Evolutionary conservation across 2,888 invertebrate species (phyloP).

Genomic region (Ormyrus labotus): DNA sequence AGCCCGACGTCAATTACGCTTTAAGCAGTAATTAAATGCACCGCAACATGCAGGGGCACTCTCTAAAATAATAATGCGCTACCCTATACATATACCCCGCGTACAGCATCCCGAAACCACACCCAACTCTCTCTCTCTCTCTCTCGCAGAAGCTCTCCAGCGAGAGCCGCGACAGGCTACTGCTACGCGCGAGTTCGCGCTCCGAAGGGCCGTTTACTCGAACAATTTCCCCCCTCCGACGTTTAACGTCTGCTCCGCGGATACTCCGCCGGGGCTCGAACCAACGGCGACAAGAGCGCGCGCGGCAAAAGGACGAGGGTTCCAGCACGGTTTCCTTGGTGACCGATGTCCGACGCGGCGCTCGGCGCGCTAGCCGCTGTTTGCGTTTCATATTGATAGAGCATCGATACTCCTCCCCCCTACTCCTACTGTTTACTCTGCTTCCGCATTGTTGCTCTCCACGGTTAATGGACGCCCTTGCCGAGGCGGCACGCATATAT

Average conservation of each 20-base stretch:
- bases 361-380: slow-evolving; percentile 60
- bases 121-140: too few species aligned
- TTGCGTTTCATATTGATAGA: slow-evolving; percentile 76
- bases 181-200: slow-evolving; percentile 27
- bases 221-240: slow-evolving; percentile 68
- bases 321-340: slow-evolving; percentile 69
- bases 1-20: background rate
- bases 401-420: slow-evolving; percentile 68
- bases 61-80: slow-evolving; percentile 5
- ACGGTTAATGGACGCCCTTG: slow-evolving; percentile 65
- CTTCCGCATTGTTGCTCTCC: slow-evolving; percentile 70
- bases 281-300: background rate
- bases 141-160: too few species aligned
- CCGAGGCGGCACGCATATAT: background rate
- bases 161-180: background rate
- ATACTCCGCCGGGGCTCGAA: background rate
- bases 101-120: too few species aligned
- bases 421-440: slow-evolving; percentile 68
- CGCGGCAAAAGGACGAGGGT: slow-evolving; percentile 19
- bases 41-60: background rate
- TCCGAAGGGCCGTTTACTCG: slow-evolving; percentile 38
- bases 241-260: slow-evolving; percentile 64
- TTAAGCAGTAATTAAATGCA: background rate
- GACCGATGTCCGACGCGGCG: slow-evolving; percentile 66
- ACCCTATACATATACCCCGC: background rate